Conservation (phyloP, 2,888 invertebrate species). For the Labia minor region DNA sequence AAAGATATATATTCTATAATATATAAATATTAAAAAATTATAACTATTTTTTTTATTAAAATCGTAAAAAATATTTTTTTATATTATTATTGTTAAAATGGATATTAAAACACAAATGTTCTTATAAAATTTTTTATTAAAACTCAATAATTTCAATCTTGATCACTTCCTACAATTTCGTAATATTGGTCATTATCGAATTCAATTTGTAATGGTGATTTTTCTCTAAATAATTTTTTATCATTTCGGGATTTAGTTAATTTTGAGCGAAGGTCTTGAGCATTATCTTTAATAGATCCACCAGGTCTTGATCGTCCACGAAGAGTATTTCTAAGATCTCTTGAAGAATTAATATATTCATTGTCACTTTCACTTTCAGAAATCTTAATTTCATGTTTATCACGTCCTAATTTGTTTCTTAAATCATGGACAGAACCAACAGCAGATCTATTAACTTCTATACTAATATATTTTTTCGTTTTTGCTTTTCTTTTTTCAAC, state of each 20-base stretch:
- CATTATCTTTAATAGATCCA: neutral
- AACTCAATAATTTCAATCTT: slow-evolving; percentile 19
- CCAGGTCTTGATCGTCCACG: neutral
- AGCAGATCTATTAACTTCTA: neutral
- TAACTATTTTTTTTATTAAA: too few species aligned
- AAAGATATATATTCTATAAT: neutral
- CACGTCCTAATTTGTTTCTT: slow-evolving; percentile 18
- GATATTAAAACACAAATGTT: slow-evolving; percentile 8
- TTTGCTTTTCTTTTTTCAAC: slow-evolving; percentile 35
- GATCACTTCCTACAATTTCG: slow-evolving; percentile 26
- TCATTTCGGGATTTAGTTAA: slow-evolving; percentile 23
- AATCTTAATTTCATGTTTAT: neutral
- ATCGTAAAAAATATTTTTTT: neutral
- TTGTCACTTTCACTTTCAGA: slow-evolving; percentile 16
- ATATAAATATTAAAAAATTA: neutral
- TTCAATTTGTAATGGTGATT: slow-evolving; percentile 28
- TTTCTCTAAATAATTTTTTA: slow-evolving; percentile 21
- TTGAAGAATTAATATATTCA: slow-evolving; percentile 15
- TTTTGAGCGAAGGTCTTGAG: slow-evolving; percentile 26
- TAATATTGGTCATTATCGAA: slow-evolving; percentile 30
- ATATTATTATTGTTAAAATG: neutral
- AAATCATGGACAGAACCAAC: slow-evolving; percentile 15
- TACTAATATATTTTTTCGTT: slow-evolving; percentile 21
- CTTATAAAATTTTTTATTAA: slow-evolving; percentile 21
- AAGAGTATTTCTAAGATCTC: neutral